Conservation (phyloP, 1,140 invertebrate genomes). For the Caenorhabditis inopinata region DNA sequence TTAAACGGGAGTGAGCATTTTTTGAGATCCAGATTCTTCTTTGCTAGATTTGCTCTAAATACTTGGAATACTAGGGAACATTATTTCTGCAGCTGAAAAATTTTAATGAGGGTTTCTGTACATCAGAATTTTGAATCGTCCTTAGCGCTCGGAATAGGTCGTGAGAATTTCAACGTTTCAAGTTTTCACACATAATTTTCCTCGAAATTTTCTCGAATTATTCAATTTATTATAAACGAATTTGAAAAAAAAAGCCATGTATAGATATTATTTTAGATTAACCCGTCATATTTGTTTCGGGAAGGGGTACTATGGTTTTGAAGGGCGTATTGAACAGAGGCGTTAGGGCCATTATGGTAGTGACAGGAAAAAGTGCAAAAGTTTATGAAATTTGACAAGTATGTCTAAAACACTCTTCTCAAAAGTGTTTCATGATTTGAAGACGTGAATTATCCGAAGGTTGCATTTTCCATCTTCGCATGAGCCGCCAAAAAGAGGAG, state of each 20-base stretch:
- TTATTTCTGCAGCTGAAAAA: too few species aligned
- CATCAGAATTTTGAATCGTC: too few species aligned
- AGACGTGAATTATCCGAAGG: not conserved
- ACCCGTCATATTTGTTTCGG: not conserved
- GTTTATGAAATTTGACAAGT: constrained; percentile 12
- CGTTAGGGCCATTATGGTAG: not conserved
- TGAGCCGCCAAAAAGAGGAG: constrained; percentile 10
- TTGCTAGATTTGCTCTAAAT: too few species aligned
- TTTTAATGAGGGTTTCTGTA: too few species aligned
- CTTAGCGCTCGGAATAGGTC: not conserved
- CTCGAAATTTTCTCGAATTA: not conserved
- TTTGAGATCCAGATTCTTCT: too few species aligned
- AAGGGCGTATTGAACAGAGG: not conserved
- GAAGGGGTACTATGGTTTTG: not conserved
- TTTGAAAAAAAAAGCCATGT: too few species aligned
- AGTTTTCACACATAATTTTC: not conserved
- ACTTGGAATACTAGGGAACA: too few species aligned
- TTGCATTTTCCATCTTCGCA: not conserved
- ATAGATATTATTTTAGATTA: too few species aligned
- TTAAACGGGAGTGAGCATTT: too few species aligned
- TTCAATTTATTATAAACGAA: too few species aligned
- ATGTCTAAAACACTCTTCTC: not conserved
- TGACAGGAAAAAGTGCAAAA: constrained; percentile 19
- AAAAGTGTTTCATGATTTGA: not conserved
- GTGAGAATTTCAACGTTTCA: not conserved